Evolutionary conservation across 2,888 invertebrate species (phyloP), one percentile per base, ranked within the genome.

Genomic region (Lycia hirtaria): DNA sequence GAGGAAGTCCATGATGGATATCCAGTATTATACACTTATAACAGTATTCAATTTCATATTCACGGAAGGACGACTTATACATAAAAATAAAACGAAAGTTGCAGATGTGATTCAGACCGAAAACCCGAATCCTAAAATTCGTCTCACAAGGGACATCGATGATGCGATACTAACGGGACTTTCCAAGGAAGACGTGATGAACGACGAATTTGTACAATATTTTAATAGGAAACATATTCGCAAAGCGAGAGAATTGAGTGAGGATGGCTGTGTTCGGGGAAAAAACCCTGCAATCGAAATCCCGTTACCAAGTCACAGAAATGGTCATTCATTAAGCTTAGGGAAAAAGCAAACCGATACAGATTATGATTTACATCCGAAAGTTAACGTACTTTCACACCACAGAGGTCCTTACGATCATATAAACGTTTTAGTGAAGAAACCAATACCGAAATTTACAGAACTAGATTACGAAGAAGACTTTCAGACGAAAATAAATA

Each of bases 381-480:
- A 24, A 24, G 3, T 9, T 7, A 15, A 15, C 1, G 15, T 5
- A 15, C 5, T 2, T 33, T 7, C 15, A 7, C 2, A 33, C n/a
- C 33, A 15, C 33, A 33, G 15, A 43, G 2, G 0, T 10, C 6
- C 9, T 26, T n/a, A 15, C 0, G 74, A 71, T 45, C 19, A 65
- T 35, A 68, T 69, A 56, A 33, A 47, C 37, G 65, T 69, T 2
- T 71, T 85, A 14, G 77, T 87, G 1, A 87, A 84, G 48, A 87
- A 85, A 73, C 87, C 88, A 0, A 84, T 88, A 64, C 85, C 88
- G 0, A 88, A 85, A 68, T 88, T 76, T 50, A 78, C 73, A 9
- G 86, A 87, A 9, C 60, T 75, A 1, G 83, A 85, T 10, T 78
- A 83, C 50, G 83, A 85, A 5, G 83, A 83, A 14, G 84, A 88